Evolutionary conservation across 2,797 vertebrate genomes (phyloP), one percentile per base, ranked within the genome.

Genomic region (Acipenser ruthenus): DNA sequence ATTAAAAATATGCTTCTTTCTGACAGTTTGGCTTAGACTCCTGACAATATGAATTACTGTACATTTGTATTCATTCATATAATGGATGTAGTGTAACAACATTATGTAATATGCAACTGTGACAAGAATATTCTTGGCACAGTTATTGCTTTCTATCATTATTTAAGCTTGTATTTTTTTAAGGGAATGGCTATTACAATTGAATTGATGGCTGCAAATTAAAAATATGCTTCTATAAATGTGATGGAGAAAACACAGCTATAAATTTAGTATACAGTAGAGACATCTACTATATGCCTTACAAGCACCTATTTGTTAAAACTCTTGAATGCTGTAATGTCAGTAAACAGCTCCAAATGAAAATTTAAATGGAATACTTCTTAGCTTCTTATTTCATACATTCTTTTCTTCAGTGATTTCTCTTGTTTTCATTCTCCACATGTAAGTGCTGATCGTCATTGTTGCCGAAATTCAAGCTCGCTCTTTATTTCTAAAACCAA

Each of bases 321-420:
- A 8, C 63, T 59, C 64, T 64, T 47, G 52, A 63, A 64, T 18
- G 65, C 52, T 47, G 60, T 62, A 70, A 50, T 48, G 60, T n/a
- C 49, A 62, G 37, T 56, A 23, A 60, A 70, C 56, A 70, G 62
- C 49, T n/a, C n/a, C n/a, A 49, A 60, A 64, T 53, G 47, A 65
- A 47, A 62, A 15, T 52, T 67, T 64, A 62, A 67, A 67, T 64
- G 60, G 49, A 64, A 49, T n/a, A 50, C 62, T 23, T 64, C 55
- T 49, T 11, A 52, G 15, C 64, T 13, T 49, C 59, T 60, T 67
- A 53, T 59, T 60, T 23, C 62, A 70, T 58, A 15, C 12, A 18
- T 18, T 18, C 15, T 18, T 60, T 67, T 23, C 37, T 50, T 11
- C 23, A 7, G 53, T 8, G 18, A 47, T 47, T 59, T 50, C 55